Base-by-base conservation (phyloP, 1,140 invertebrate genomes). In the Solenopsis fugax region DNA sequence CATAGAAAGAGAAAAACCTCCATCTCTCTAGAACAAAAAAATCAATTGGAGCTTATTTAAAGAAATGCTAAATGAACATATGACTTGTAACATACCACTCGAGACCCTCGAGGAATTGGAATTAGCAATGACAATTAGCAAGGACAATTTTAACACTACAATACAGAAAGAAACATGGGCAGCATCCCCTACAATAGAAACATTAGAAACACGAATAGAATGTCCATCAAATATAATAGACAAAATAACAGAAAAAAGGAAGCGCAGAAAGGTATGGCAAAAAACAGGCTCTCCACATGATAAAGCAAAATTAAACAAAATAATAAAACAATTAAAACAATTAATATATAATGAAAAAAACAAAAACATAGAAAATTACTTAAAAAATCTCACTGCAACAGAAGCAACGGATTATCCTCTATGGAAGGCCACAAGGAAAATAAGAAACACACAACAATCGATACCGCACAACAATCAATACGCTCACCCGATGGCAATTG, bases 371-470 rank as follows among this genome's bases (percentile, higher is more conserved):
- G 58, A 60, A 58, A 34, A 67, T 18, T 67, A 67, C 7, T 21
- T 67, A 12, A 34, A 24, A 21, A 54, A 34, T 4, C 50, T 72
- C 3, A 4, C 69, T 50, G 1, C 69, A 10, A 72, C 69, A 4
- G 67, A 69, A 29, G 48, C 50, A 80, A 56, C 77, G 6, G 86
- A 88, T 34, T 92, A 90, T 60, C 89, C 89, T 0, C 54, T 92
- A 18, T 90, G 89, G 89, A 92, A 88, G 69, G 85, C 82, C 16
- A 89, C 81, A 9, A 87, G 73, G 50, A 58, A 41, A 69, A 9
- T 88, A 5, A 90, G 88, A 24, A 58, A 54, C 41, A 76, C 86
- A 3, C 80, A 85, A 21, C n/a, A 77, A 72, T 41, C 41, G 6
- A 71, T 77, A 48, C 81, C 87, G 13, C 90, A n/a, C n/a, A n/a